phyloP scores from a whole-genome alignment of 30 jellyfish, hydroid and myxozoan species.

The Hydractinia echinata region DNA sequence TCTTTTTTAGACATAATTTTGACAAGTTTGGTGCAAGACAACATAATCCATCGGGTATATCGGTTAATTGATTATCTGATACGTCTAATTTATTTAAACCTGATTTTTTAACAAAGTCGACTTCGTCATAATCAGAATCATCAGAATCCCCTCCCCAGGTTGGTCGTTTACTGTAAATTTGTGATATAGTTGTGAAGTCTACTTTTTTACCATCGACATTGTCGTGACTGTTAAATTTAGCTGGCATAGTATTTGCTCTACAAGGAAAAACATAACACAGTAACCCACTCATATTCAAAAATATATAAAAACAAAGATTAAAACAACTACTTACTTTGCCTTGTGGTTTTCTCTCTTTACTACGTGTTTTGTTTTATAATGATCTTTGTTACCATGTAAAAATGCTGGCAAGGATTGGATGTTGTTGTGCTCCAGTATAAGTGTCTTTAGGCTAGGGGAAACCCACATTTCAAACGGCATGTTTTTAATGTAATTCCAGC shows the following conservation, averaged over 20 bases:
- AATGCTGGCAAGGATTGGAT: constrained; percentile 49
- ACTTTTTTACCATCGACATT: not conserved
- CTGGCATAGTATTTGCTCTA: not conserved
- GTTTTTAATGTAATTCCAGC: constrained; percentile 34
- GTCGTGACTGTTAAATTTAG: not conserved
- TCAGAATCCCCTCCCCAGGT: constrained; percentile 87
- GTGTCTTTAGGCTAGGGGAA: constrained; percentile 58
- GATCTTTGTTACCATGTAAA: not conserved
- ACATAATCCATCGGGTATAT: constrained; percentile 61
- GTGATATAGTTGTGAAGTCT: constrained; percentile 22
- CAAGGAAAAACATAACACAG: not conserved
- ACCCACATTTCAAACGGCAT: constrained; percentile 81
- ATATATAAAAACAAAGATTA: not conserved
- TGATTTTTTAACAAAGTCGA: constrained; percentile 33
- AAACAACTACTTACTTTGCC: not conserved
- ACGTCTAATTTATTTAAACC: constrained; percentile 54
- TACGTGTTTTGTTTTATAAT: not conserved
- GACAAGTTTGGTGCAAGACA: constrained; percentile 87
- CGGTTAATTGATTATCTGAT: constrained; percentile 48
- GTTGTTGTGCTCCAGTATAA: constrained; percentile 43
- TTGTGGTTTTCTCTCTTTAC: not conserved
- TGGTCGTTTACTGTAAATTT: constrained; percentile 62
- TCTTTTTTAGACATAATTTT: constrained; percentile 56
- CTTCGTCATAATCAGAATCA: constrained; percentile 63
- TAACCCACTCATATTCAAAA: too few relatives aligned